phyloP scores from a whole-genome alignment of 2,888 invertebrate genomes.

The Caenorhabditis zanzibari region DNA sequence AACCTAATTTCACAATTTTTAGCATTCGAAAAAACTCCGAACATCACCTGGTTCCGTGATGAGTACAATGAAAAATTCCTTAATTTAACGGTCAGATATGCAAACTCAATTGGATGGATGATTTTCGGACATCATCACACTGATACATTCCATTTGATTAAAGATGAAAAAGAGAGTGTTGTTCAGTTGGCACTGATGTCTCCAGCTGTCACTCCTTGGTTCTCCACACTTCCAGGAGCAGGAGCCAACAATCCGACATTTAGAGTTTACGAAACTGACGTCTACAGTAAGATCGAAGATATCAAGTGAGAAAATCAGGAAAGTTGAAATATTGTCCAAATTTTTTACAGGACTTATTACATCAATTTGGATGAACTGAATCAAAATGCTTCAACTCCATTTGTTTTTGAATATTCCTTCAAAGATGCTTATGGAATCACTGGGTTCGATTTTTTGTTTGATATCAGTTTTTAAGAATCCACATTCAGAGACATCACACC shows the following conservation, averaged over 20 bases:
- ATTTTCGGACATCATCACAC: conserved; percentile 84
- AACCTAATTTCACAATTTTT: conserved; percentile 29
- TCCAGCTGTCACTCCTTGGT: conserved; percentile 93
- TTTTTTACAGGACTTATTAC: conserved; percentile 76
- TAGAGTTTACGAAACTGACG: conserved; percentile 74
- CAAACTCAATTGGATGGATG: conserved; percentile 83
- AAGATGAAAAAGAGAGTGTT: conserved; percentile 83
- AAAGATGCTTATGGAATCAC: conserved; percentile 72
- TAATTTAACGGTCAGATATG: conserved; percentile 81
- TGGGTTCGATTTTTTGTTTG: conserved; percentile 14
- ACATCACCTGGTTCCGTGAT: conserved; percentile 84
- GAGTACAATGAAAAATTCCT: conserved; percentile 83
- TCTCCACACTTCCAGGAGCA: conserved; percentile 85
- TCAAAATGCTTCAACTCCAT: conserved; percentile 65
- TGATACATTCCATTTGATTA: conserved; percentile 83
- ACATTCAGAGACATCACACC: conserved; percentile 62
- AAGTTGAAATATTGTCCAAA: background rate
- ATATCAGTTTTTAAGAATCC: background rate
- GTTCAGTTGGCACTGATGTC: conserved; percentile 88
- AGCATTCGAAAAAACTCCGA: conserved; percentile 83
- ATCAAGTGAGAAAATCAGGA: conserved; percentile 60
- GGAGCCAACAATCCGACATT: conserved; percentile 83
- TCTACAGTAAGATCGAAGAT: conserved; percentile 68
- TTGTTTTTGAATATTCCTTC: conserved; percentile 78
- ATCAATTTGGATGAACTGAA: conserved; percentile 78